Conservation (phyloP, 2,113 vertebrate species). For the Abramis brama region DNA sequence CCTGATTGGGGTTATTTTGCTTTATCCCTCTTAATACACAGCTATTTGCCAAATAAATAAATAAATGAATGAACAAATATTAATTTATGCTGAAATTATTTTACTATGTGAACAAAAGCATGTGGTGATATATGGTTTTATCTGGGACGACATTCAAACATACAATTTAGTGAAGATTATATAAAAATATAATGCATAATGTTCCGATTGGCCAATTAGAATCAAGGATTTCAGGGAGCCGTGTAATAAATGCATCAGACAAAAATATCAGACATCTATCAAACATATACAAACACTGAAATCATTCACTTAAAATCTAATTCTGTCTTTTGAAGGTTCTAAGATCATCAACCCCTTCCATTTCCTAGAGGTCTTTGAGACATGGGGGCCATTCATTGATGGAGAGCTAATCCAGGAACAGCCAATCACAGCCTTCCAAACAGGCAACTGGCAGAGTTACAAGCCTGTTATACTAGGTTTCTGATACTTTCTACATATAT, state of each 20-base stretch:
- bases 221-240: neutral
- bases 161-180: neutral
- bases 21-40: too few species aligned
- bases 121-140: too few species aligned
- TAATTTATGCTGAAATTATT: too few species aligned
- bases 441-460: slow-evolving; percentile 77
- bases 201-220: neutral
- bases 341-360: slow-evolving; percentile 75
- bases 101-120: too few species aligned
- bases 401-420: slow-evolving; percentile 76
- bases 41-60: too few species aligned
- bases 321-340: slow-evolving; percentile 66
- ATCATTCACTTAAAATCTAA: neutral
- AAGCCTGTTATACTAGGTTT: slow-evolving; percentile 76
- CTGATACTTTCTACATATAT: neutral
- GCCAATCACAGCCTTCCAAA: slow-evolving; percentile 71
- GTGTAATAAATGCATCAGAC: neutral
- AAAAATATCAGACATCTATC: neutral
- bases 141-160: neutral
- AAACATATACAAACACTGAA: neutral
- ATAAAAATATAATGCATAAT: neutral
- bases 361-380: slow-evolving; percentile 78
- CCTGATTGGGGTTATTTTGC: too few species aligned
- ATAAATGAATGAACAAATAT: too few species aligned
- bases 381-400: slow-evolving; percentile 76